phyloP scores from a whole-genome alignment of 2,113 vertebrate genomes.

The Stegastes partitus region DNA sequence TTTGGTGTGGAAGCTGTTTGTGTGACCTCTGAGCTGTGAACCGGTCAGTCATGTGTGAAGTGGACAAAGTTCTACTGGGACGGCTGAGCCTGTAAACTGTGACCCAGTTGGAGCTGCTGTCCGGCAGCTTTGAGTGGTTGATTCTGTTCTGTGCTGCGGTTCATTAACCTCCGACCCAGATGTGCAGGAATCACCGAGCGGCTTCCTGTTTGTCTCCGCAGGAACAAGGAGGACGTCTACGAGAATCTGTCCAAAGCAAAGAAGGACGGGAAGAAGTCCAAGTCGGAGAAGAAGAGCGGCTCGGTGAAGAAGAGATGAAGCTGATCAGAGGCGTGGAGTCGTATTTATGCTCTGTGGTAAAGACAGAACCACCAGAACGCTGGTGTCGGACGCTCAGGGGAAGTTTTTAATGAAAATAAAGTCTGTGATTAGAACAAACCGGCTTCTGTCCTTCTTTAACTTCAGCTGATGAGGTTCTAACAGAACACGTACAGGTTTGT shows the following conservation, averaged over 20 bases:
- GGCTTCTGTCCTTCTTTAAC: no score
- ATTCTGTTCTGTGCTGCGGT: no score
- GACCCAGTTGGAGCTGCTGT: constrained; percentile 42
- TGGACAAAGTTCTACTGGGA: constrained; percentile 3
- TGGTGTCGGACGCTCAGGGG: no score
- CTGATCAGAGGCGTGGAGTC: no score
- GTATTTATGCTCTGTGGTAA: no score
- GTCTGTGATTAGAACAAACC: no score
- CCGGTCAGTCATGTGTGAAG: background rate
- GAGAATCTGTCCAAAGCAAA: constrained; percentile 90
- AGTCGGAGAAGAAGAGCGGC: constrained; percentile 88
- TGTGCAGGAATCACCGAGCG: constrained; percentile 11
- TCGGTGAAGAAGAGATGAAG: constrained; percentile 91
- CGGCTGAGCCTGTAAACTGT: constrained; percentile 43
- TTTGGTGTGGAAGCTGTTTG: constrained; percentile 13
- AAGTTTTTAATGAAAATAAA: no score
- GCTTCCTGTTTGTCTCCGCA: constrained; percentile 65
- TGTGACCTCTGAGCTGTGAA: constrained; percentile 23
- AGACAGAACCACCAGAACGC: no score
- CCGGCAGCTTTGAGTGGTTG: constrained; percentile 45
- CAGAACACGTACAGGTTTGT: no score
- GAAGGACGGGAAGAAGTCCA: constrained; percentile 90
- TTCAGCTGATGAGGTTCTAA: no score
- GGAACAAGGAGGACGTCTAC: constrained; percentile 91
- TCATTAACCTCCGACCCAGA: constrained; percentile 32